phyloP scores from a whole-genome alignment of 2,797 vertebrate species.

The Pempheris klunzingeri region DNA sequence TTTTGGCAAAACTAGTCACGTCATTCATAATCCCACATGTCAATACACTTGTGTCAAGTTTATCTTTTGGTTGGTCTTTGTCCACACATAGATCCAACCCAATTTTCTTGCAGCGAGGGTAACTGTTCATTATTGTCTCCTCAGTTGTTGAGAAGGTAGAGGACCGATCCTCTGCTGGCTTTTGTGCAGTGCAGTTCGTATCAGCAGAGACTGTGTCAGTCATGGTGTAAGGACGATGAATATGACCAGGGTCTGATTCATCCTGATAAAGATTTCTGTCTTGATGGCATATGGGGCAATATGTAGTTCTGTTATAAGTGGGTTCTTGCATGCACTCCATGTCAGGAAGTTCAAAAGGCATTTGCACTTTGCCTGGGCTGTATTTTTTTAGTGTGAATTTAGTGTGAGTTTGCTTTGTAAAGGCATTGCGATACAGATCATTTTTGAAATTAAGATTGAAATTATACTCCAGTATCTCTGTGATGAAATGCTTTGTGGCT shows the following conservation, averaged over 20 bases:
- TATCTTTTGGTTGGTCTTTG: conserved; percentile 13
- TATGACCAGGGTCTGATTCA: not conserved
- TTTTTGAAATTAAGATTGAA: conserved; percentile 39
- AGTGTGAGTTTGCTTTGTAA: too few relatives aligned
- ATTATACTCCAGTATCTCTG: conserved; percentile 54
- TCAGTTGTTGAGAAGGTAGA: not conserved
- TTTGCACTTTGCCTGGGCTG: too few relatives aligned
- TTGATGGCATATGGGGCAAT: conserved; percentile 45
- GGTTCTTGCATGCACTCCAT: not conserved
- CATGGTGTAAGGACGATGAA: not conserved
- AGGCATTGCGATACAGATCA: conserved; percentile 14
- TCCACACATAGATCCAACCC: conserved; percentile 38
- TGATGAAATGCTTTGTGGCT: conserved; percentile 31
- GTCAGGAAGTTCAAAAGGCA: conserved; percentile 40
- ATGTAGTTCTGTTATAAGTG: not conserved
- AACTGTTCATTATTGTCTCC: not conserved
- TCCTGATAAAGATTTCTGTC: not conserved
- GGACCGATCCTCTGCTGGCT: not conserved
- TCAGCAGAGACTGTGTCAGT: too few relatives aligned
- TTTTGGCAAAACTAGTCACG: conserved; percentile 10
- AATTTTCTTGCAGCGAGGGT: conserved; percentile 27
- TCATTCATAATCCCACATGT: conserved; percentile 11
- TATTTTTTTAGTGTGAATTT: too few relatives aligned
- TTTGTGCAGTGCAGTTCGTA: too few relatives aligned
- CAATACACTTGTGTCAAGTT: conserved; percentile 7